Evolutionary conservation across 2,888 invertebrate genomes (phyloP).

Genomic region (Agrilus biguttatus): DNA sequence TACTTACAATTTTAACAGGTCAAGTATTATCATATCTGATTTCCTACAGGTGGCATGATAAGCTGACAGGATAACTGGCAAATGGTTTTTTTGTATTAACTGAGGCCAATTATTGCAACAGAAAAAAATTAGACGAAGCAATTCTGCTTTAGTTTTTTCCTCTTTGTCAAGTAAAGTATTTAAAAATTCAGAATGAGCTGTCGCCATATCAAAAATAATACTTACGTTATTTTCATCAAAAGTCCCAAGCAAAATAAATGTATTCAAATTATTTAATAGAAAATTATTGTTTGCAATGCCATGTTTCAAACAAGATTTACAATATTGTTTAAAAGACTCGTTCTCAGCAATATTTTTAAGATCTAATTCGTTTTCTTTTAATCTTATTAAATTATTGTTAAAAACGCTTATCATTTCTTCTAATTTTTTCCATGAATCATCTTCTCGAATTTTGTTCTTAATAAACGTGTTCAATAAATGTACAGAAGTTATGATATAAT

Average conservation of each 20-base stretch:
- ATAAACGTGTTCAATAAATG: constrained; percentile 36
- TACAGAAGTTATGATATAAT: constrained; percentile 38
- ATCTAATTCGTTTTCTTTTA: constrained; percentile 3
- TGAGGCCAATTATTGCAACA: constrained; percentile 48
- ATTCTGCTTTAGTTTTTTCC: constrained; percentile 38
- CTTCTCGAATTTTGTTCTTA: constrained; percentile 26
- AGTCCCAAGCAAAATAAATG: constrained; percentile 40
- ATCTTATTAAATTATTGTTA: constrained; percentile 9
- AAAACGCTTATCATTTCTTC: constrained; percentile 13
- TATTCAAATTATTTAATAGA: constrained; percentile 34
- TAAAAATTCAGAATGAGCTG: constrained; percentile 63
- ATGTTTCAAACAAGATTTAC: constrained; percentile 50
- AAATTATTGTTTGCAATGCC: constrained; percentile 31
- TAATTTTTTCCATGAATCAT: constrained; percentile 14
- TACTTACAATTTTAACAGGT: constrained; percentile 53
- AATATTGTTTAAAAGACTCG: constrained; percentile 43
- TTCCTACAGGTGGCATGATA: constrained; percentile 58
- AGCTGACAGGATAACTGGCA: constrained; percentile 62
- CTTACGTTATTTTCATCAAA: constrained; percentile 34
- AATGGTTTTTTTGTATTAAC: constrained; percentile 50
- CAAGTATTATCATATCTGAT: constrained; percentile 55
- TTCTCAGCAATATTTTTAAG: constrained; percentile 22
- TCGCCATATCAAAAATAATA: constrained; percentile 56
- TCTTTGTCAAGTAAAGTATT: constrained; percentile 46
- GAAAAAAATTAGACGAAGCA: constrained; percentile 48